Evolutionary conservation across 2,888 invertebrate species (phyloP).

Genomic region (Mamestra brassicae): DNA sequence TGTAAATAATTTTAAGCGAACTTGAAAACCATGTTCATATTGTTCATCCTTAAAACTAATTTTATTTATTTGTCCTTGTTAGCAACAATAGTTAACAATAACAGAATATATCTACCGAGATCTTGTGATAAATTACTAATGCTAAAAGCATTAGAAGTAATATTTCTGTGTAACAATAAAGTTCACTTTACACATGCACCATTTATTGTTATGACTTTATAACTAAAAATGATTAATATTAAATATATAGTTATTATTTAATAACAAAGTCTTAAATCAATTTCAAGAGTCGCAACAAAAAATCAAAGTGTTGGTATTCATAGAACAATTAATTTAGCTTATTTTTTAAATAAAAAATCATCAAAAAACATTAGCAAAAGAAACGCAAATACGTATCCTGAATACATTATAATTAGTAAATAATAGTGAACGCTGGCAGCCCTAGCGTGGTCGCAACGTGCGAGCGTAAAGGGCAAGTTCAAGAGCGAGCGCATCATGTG

Average conservation of each 20-base stretch:
- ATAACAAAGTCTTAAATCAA: neutral
- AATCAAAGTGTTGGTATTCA: neutral
- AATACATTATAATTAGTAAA: neutral
- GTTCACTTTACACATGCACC: neutral
- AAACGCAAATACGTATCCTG: neutral
- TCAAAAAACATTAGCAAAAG: too few species aligned
- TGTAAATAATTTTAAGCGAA: neutral
- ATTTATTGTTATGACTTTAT: neutral
- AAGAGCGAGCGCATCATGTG: conserved; percentile 81
- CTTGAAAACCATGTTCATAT: neutral
- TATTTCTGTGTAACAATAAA: neutral
- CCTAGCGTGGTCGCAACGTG: conserved; percentile 66
- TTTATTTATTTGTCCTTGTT: neutral
- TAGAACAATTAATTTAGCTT: too few species aligned
- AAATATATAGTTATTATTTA: neutral
- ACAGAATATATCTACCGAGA: neutral
- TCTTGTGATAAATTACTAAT: neutral
- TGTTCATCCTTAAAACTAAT: neutral
- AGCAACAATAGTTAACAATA: neutral
- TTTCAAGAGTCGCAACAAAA: neutral
- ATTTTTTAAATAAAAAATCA: too few species aligned
- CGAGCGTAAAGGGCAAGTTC: conserved; percentile 84
- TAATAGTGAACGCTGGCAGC: conserved; percentile 35
- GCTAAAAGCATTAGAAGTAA: neutral
- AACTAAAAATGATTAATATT: neutral